Evolutionary conservation across 2,113 vertebrate genomes (phyloP).

Genomic region (Melospiza georgiana): DNA sequence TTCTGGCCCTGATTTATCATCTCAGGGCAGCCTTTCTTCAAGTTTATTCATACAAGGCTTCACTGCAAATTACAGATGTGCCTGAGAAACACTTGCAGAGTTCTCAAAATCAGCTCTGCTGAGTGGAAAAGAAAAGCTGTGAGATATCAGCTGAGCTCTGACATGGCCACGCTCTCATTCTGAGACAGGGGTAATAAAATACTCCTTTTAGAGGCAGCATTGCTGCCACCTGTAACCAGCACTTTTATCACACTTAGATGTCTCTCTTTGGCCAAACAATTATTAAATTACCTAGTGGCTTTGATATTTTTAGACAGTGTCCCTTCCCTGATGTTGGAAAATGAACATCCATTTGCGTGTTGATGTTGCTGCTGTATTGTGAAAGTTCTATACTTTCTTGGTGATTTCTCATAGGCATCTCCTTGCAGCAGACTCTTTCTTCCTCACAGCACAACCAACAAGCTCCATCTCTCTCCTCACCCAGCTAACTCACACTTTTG

Average conservation of each 20-base stretch:
- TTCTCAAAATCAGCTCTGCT: neutral
- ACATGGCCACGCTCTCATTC: neutral
- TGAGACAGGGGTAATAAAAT: neutral
- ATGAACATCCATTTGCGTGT: neutral
- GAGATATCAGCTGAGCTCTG: neutral
- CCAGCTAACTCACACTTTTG: too few relatives aligned
- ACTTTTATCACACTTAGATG: neutral
- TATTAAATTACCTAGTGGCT: neutral
- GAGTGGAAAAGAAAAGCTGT: neutral
- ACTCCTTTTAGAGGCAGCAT: neutral
- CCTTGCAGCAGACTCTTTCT: too few relatives aligned
- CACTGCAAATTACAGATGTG: neutral
- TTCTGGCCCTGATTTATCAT: neutral
- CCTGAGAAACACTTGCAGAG: neutral
- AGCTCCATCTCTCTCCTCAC: too few relatives aligned
- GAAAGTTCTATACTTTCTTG: too few relatives aligned
- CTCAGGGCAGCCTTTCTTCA: neutral
- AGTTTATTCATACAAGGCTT: neutral
- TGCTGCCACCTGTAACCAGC: neutral
- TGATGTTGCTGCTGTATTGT: too few relatives aligned
- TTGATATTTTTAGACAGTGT: neutral
- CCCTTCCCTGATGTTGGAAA: neutral
- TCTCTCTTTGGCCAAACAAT: neutral
- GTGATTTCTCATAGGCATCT: too few relatives aligned
- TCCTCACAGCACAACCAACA: too few relatives aligned